These are phyloP conservation scores for Parnassius apollo DNA, from an alignment of 2,888 invertebrate genomes.

Conservation along the genomic window DNA sequence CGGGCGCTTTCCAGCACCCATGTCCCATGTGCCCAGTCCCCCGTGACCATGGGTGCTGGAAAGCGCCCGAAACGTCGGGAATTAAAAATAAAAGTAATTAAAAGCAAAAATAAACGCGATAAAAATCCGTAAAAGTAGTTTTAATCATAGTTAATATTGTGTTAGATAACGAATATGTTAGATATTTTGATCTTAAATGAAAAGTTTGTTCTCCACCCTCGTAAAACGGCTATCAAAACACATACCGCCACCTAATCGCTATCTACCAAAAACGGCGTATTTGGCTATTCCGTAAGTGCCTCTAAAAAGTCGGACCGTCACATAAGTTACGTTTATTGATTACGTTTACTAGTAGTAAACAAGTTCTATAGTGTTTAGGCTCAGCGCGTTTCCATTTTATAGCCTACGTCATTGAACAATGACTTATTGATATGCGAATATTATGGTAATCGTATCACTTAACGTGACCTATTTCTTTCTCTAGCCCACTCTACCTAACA, in stretches of 20 bases:
- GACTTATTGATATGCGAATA: slow-evolving; percentile 23
- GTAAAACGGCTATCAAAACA: slow-evolving; percentile 22
- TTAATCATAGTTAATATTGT: not conserved
- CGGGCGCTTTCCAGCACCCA: too few species aligned
- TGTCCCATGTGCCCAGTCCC: too few species aligned
- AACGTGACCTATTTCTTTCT: slow-evolving; percentile 20
- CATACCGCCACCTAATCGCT: slow-evolving; percentile 28
- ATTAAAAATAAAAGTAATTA: too few species aligned
- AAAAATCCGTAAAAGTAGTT: too few species aligned
- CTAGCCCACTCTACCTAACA: slow-evolving; percentile 20
- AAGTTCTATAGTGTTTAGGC: slow-evolving; percentile 59
- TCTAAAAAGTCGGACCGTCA: slow-evolving; percentile 60
- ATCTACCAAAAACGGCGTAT: slow-evolving; percentile 39
- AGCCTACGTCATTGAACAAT: slow-evolving; percentile 18
- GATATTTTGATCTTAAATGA: slow-evolving; percentile 1
- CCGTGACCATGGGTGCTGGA: too few species aligned
- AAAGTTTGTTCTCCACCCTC: slow-evolving; percentile 16
- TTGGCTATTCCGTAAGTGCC: slow-evolving; percentile 53
- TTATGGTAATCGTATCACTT: slow-evolving; percentile 26
- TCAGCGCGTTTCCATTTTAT: slow-evolving; percentile 50
- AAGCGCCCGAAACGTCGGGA: too few species aligned
- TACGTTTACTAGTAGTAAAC: slow-evolving; percentile 73
- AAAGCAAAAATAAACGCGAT: too few species aligned
- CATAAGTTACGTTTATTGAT: slow-evolving; percentile 74
- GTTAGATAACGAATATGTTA: slow-evolving; percentile 3